These are phyloP conservation scores for Ethmia dodecea DNA, from an alignment of 2,888 invertebrate genomes.

Conservation along the genomic window DNA sequence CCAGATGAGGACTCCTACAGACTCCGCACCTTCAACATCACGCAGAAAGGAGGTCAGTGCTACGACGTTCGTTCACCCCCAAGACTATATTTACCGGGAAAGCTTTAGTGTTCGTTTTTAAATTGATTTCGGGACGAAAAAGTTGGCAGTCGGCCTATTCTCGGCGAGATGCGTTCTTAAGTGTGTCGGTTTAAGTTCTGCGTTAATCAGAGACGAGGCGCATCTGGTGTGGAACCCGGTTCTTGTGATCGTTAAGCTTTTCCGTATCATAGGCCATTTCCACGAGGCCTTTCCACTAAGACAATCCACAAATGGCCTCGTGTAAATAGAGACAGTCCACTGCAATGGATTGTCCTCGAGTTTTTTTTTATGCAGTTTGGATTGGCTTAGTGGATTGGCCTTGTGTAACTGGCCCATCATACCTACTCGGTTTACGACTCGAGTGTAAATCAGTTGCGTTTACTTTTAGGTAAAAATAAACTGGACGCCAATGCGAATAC, in stretches of 20 bases:
- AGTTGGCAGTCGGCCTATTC: slow-evolving; percentile 12
- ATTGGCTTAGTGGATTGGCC: too few species aligned
- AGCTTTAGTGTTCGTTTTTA: slow-evolving; percentile 50
- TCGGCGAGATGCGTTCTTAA: slow-evolving; percentile 26
- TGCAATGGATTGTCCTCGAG: too few species aligned
- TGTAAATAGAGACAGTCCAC: too few species aligned
- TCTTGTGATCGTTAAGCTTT: too few species aligned
- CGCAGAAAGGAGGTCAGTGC: slow-evolving; percentile 89
- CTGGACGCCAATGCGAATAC: slow-evolving; percentile 9
- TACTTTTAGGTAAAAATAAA: slow-evolving; percentile 61
- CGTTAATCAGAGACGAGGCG: too few species aligned
- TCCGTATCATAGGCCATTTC: too few species aligned
- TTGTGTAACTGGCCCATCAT: too few species aligned
- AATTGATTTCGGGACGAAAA: slow-evolving; percentile 39
- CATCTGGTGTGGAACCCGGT: too few species aligned
- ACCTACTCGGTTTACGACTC: neutral
- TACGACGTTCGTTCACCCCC: slow-evolving; percentile 57
- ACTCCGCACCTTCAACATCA: slow-evolving; percentile 94
- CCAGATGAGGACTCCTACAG: slow-evolving; percentile 93
- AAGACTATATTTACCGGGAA: slow-evolving; percentile 47
- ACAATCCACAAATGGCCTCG: too few species aligned
- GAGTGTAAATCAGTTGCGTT: slow-evolving; percentile 22
- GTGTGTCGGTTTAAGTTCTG: too few species aligned
- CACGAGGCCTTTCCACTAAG: too few species aligned
- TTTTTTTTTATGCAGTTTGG: too few species aligned